Evolutionary conservation across 1,140 invertebrate genomes (phyloP).

Genomic region (Trichonephila clavipes): DNA sequence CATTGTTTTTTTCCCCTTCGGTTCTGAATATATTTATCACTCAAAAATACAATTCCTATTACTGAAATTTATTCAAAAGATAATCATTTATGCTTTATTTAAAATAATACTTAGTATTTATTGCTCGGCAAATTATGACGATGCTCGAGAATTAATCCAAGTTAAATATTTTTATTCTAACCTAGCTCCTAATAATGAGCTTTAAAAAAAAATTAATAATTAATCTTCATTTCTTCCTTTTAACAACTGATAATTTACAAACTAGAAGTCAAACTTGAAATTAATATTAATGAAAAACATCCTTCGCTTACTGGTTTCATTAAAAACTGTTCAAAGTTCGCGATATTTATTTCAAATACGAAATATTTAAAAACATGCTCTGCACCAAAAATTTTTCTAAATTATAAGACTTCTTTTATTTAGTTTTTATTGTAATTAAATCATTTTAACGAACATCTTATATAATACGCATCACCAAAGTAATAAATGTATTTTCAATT

Average conservation of each 20-base stretch:
- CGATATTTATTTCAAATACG: too few relatives aligned
- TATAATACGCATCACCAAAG: too few relatives aligned
- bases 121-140: not conserved
- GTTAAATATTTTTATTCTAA: slow-evolving; percentile 30
- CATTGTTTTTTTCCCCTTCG: too few relatives aligned
- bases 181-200: slow-evolving; percentile 1
- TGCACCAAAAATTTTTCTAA: too few relatives aligned
- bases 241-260: not conserved
- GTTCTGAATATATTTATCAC: not conserved
- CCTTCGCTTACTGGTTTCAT: not conserved
- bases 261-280: not conserved
- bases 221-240: slow-evolving; percentile 30
- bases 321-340: not conserved
- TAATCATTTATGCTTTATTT: not conserved
- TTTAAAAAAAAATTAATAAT: slow-evolving; percentile 11
- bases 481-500: too few relatives aligned
- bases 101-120: not conserved
- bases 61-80: not conserved
- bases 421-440: too few relatives aligned
- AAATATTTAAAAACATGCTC: too few relatives aligned
- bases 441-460: too few relatives aligned
- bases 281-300: slow-evolving; percentile 35
- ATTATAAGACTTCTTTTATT: too few relatives aligned
- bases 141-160: not conserved
- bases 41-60: not conserved